phyloP scores from a whole-genome alignment of 1,140 invertebrate genomes.

The Nephila pilipes region DNA sequence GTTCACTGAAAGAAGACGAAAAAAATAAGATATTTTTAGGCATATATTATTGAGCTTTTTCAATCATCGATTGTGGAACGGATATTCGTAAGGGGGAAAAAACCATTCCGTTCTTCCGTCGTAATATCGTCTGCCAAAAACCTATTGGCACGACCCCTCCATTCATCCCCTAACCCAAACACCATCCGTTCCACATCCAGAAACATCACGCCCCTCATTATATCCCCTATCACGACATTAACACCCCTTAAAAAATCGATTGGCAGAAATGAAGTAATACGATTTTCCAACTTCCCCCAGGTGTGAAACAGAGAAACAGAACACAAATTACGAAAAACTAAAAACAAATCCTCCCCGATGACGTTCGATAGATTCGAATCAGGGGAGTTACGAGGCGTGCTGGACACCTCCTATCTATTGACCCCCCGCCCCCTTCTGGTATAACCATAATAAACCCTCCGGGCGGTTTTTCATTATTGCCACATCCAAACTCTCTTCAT shows the following conservation, averaged over 20 bases:
- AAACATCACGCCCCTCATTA: conserved; percentile 64
- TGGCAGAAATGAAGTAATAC: conserved; percentile 46
- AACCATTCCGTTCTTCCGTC: no score
- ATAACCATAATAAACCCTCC: neutral
- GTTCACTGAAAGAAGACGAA: no score
- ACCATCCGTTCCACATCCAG: conserved; percentile 4
- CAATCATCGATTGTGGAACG: no score
- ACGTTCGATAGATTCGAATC: conserved; percentile 63
- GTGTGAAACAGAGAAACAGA: conserved; percentile 13
- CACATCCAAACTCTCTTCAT: conserved; percentile 66
- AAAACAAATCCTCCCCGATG: conserved; percentile 28
- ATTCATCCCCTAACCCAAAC: neutral
- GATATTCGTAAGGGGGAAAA: no score
- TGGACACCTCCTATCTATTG: conserved; percentile 62
- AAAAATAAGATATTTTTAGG: no score
- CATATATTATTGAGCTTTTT: no score
- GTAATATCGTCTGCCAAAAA: no score
- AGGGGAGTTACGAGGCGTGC: conserved; percentile 67
- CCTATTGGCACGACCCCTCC: neutral
- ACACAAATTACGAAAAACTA: neutral
- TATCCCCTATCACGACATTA: conserved; percentile 73
- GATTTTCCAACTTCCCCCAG: conserved; percentile 3
- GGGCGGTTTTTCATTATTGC: conserved; percentile 47
- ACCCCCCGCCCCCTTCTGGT: neutral
- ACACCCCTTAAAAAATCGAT: conserved; percentile 70